Percentiles rank a stretch among this genome's conserved stretches.
phyloP scores from a whole-genome alignment of 2,113 vertebrate species.

The Paradoxurus hermaphroditus region DNA sequence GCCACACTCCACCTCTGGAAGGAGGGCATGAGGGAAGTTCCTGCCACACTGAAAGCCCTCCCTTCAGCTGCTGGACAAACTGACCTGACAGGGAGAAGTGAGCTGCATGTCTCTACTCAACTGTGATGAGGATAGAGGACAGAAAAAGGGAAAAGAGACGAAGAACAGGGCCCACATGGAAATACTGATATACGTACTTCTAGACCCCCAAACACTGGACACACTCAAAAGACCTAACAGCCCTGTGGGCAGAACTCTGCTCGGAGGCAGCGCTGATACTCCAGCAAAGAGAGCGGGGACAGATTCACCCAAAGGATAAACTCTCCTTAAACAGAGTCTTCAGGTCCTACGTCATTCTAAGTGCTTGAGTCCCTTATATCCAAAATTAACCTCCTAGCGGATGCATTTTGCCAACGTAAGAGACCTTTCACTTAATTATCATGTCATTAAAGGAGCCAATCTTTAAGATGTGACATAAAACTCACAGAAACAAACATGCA shows the following conservation, averaged over 20 bases:
- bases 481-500: neutral
- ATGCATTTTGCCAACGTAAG: neutral
- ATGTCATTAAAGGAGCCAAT: neutral
- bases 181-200: neutral
- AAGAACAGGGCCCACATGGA: neutral
- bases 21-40: neutral
- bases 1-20: rapidly evolving
- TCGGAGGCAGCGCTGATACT: neutral
- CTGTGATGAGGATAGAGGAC: neutral
- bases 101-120: neutral
- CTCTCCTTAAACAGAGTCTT: neutral
- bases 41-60: rapidly evolving
- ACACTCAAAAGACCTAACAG: neutral
- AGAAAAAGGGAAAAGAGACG: neutral
- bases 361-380: neutral
- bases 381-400: neutral
- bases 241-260: neutral
- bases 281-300: neutral
- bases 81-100: neutral
- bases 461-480: neutral
- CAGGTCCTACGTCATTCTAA: neutral
- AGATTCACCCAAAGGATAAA: neutral
- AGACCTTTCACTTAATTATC: neutral
- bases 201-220: neutral
- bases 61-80: neutral